Conservation (phyloP, 2,113 vertebrate species). For the Mobula hypostoma region DNA sequence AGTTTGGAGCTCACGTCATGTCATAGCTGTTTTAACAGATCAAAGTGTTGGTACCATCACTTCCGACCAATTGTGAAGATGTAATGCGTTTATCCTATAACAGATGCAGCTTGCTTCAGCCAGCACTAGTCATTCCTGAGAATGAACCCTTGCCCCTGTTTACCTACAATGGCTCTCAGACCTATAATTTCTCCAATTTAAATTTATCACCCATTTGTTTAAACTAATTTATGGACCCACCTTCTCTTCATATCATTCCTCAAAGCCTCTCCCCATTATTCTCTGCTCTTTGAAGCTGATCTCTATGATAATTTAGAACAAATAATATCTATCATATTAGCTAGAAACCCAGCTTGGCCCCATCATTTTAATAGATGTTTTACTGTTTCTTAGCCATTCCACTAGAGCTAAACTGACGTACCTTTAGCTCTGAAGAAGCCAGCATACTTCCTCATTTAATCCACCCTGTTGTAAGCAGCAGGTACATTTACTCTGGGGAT, state of each 20-base stretch:
- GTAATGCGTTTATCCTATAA: too few relatives aligned
- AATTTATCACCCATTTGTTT: neutral
- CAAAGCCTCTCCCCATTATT: neutral
- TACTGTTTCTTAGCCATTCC: neutral
- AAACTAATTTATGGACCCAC: neutral
- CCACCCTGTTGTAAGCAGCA: neutral
- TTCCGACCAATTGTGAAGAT: too few relatives aligned
- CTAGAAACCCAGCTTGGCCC: neutral
- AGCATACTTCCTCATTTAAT: neutral
- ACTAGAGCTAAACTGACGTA: neutral
- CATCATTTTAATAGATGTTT: neutral
- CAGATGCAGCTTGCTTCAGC: too few relatives aligned
- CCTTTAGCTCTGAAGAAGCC: neutral
- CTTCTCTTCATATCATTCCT: neutral
- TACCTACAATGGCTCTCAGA: neutral
- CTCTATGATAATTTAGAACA: neutral
- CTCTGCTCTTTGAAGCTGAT: too few relatives aligned
- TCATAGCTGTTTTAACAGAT: too few relatives aligned
- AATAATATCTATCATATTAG: neutral
- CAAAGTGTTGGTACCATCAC: too few relatives aligned
- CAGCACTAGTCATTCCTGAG: too few relatives aligned
- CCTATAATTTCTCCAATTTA: neutral
- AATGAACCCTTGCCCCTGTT: neutral
- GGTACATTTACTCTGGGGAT: neutral
- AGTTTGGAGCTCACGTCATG: too few relatives aligned